Percentiles rank a stretch among this genome's conserved stretches.
Conservation (phyloP, 2,113 vertebrate species). For the Sardina pilchardus region DNA sequence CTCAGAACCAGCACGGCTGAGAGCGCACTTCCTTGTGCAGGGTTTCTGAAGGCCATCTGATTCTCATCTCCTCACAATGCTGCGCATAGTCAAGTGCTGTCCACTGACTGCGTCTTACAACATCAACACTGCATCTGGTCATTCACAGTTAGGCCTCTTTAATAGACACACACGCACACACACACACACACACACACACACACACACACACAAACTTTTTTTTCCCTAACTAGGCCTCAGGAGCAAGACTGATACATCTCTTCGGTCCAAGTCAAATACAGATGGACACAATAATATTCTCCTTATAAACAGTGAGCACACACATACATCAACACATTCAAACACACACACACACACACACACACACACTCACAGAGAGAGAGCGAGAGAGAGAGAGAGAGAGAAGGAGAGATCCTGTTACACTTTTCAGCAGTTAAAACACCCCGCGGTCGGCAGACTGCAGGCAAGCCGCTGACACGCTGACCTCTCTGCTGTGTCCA, state of each 20-base stretch:
- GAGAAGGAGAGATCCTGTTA: neutral
- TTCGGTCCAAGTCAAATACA: no score
- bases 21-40: no score
- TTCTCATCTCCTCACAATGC: no score
- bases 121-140: neutral
- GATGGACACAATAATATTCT: no score
- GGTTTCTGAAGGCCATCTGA: no score
- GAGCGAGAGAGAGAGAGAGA: neutral
- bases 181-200: neutral
- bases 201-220: neutral
- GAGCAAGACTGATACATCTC: no score
- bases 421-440: conserved; percentile 27
- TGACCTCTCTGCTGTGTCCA: conserved; percentile 26
- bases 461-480: conserved; percentile 33
- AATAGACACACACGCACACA: neutral
- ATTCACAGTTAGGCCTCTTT: neutral
- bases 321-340: neutral
- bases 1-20: no score
- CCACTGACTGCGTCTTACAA: neutral
- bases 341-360: neutral
- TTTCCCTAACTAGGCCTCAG: no score
- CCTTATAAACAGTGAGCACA: no score
- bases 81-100: neutral
- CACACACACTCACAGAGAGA: neutral
- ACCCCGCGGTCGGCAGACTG: conserved; percentile 15